These are phyloP conservation scores for Psylliodes chrysocephalus DNA, from an alignment of 2,888 invertebrate genomes.

Conservation along the genomic window DNA sequence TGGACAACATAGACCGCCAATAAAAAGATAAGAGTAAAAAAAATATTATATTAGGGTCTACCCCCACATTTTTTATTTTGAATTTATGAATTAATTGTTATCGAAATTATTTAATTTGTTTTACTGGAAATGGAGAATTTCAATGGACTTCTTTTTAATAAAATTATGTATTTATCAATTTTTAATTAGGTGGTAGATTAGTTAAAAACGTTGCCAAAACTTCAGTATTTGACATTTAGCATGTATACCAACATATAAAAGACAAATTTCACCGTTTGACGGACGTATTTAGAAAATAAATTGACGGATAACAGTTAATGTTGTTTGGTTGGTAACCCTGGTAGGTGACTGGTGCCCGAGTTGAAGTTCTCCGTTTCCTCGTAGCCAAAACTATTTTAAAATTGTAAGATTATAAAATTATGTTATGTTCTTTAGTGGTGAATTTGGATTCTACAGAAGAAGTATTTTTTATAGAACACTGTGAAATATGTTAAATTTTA, in stretches of 20 bases:
- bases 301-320: neutral
- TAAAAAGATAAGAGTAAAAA: conserved; percentile 13
- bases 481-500: conserved; percentile 34
- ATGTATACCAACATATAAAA: neutral
- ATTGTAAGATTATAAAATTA: conserved; percentile 26
- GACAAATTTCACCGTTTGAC: no score
- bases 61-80: neutral
- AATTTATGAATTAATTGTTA: conserved; percentile 6
- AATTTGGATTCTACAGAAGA: conserved; percentile 32
- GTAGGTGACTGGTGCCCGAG: neutral
- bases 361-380: conserved; percentile 17
- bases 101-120: conserved; percentile 9
- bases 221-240: neutral
- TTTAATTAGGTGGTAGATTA: neutral
- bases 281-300: neutral
- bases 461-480: conserved; percentile 34
- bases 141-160: neutral
- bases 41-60: neutral
- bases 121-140: conserved; percentile 9
- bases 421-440: conserved; percentile 29
- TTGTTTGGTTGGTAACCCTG: neutral
- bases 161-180: neutral
- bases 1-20: conserved; percentile 15
- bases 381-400: conserved; percentile 28
- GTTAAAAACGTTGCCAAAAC: neutral